Evolutionary conservation across 1,140 invertebrate genomes (phyloP).

Genomic region (Platyura marginata): DNA sequence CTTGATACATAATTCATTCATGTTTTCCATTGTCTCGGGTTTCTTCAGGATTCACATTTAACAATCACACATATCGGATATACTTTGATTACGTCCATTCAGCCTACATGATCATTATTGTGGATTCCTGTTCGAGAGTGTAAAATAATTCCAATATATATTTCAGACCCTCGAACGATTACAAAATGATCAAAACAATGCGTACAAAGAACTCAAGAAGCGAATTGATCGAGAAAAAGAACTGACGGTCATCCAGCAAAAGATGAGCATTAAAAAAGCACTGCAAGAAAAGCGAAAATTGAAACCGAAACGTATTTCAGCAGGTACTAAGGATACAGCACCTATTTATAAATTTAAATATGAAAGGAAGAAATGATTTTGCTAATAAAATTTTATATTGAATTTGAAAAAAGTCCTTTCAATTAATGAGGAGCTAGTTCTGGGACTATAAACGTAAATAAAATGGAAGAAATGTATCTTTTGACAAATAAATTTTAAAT

Average conservation of each 20-base stretch:
- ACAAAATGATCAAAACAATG: conserved; percentile 38
- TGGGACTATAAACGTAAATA: no score
- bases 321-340: conserved; percentile 46
- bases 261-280: conserved; percentile 60
- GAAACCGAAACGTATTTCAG: conserved; percentile 43
- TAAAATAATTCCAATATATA: no score
- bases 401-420: no score
- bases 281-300: conserved; percentile 45
- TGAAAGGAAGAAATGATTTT: conserved; percentile 54
- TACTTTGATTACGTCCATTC: neutral
- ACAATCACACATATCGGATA: neutral
- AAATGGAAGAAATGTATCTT: no score
- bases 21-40: neutral
- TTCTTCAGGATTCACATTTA: neutral
- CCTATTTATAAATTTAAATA: conserved; percentile 76
- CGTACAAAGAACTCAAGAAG: conserved; percentile 63
- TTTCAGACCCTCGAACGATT: conserved; percentile 26
- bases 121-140: conserved; percentile 6
- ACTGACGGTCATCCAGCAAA: conserved; percentile 60
- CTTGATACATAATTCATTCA: neutral
- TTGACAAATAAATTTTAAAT: no score
- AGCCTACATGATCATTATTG: neutral
- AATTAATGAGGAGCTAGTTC: no score
- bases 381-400: no score
- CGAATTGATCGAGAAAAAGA: conserved; percentile 68